Conservation (phyloP, 1,140 invertebrate species). For the Drosophila virilis region DNA sequence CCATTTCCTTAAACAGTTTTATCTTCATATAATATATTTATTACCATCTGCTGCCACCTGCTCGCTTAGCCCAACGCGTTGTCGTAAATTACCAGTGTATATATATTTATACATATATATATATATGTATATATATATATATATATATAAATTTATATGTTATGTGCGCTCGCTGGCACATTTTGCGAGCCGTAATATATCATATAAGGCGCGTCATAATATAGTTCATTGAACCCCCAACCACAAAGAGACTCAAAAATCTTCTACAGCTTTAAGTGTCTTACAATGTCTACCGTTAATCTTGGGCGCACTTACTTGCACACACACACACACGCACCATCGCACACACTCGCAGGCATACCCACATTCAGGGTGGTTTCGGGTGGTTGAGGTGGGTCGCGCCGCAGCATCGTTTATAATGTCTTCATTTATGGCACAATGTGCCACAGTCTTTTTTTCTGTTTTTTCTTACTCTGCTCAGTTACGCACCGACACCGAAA, state of each 20-base stretch:
- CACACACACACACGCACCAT: constrained; percentile 31
- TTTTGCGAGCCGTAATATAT: constrained; percentile 58
- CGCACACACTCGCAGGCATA: constrained; percentile 5
- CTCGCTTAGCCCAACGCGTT: constrained; percentile 23
- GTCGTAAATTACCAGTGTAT: constrained; percentile 37
- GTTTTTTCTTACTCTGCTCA: constrained; percentile 73
- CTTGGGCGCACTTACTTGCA: constrained; percentile 58
- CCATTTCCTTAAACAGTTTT: constrained; percentile 44
- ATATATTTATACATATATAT: constrained; percentile 11
- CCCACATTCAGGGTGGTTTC: constrained; percentile 13
- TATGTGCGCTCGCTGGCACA: constrained; percentile 10
- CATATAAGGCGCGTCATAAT: constrained; percentile 63
- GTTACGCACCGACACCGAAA: constrained; percentile 80
- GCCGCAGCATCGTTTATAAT: constrained; percentile 70
- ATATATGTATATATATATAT: constrained; percentile 7
- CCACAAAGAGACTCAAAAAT: constrained; percentile 72
- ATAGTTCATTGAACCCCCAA: constrained; percentile 77
- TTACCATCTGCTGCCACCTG: constrained; percentile 37
- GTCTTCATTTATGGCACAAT: constrained; percentile 80
- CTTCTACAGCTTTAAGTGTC: constrained; percentile 78
- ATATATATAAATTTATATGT: constrained; percentile 10
- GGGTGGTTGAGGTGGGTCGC: constrained; percentile 23
- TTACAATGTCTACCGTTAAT: constrained; percentile 81
- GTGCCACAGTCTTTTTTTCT: constrained; percentile 57
- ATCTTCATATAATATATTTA: constrained; percentile 55